phyloP scores from a whole-genome alignment of 2,113 vertebrate genomes.

The Hipposideros armiger region DNA sequence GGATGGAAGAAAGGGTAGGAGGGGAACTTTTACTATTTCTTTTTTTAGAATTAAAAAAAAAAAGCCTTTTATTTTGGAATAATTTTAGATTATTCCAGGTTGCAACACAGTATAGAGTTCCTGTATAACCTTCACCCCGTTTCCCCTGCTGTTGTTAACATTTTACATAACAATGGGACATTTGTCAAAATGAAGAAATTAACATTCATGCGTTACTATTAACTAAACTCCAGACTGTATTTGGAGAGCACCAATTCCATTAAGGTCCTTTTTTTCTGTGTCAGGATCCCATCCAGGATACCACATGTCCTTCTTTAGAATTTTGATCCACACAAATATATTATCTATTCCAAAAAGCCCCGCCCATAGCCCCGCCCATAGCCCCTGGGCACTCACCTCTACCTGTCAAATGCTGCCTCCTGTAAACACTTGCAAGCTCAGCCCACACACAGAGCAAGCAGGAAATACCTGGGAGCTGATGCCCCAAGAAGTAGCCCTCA shows the following conservation, averaged over 20 bases:
- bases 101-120: conserved; percentile 59
- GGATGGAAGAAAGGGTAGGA: not conserved
- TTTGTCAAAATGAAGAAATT: conserved; percentile 59
- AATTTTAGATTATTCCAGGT: conserved; percentile 45
- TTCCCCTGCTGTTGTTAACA: not conserved
- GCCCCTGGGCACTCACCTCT: not conserved
- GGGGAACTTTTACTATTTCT: not conserved
- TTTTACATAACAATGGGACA: conserved; percentile 67
- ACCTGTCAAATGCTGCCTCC: not conserved
- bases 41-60: conserved; percentile 32
- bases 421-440: not conserved
- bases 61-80: conserved; percentile 45
- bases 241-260: conserved; percentile 12
- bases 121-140: conserved; percentile 9
- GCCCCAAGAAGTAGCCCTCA: not conserved
- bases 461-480: not conserved
- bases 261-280: conserved; percentile 41
- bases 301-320: conserved; percentile 4
- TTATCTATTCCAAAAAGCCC: not conserved
- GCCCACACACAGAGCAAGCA: not conserved
- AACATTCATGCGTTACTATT: conserved; percentile 21
- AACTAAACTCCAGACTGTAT: conserved; percentile 45
- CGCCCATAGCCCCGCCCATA: rapidly evolving
- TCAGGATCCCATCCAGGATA: conserved; percentile 11
- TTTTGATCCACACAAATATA: not conserved